A percentile compares a stretch with the other conserved stretches of the same genome.
Conservation (phyloP, 2,888 invertebrate genomes). For the Unio delphinus region DNA sequence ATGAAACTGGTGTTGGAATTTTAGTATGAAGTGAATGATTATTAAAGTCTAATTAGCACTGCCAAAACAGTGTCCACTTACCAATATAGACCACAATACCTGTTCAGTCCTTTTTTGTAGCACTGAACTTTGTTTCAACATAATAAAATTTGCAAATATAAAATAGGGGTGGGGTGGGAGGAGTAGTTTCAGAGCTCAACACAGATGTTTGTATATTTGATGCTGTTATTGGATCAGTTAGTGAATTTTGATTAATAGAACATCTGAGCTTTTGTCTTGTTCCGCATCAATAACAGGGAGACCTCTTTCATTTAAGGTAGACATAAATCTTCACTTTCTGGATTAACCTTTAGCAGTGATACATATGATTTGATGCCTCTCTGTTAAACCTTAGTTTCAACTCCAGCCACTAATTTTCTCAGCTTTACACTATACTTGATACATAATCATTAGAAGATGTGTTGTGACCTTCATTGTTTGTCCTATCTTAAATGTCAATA, state of each 20-base stretch:
- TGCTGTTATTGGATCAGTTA: neutral
- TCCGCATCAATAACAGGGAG: neutral
- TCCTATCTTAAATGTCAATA: no score
- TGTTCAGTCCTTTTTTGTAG: no score
- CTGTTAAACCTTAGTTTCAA: neutral
- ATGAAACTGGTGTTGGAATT: no score
- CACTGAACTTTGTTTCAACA: no score
- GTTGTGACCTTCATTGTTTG: no score
- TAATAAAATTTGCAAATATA: no score
- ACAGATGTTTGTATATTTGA: neutral
- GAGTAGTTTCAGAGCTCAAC: neutral
- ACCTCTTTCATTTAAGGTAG: slow-evolving; percentile 2
- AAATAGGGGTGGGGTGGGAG: neutral
- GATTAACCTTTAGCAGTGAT: slow-evolving; percentile 4
- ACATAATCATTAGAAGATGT: no score
- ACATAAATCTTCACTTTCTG: slow-evolving; percentile 4
- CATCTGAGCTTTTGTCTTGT: neutral
- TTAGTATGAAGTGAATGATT: no score
- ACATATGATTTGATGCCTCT: neutral
- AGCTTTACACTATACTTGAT: neutral
- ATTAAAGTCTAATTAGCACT: no score
- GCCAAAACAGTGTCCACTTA: no score
- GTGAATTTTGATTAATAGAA: slow-evolving; percentile 1
- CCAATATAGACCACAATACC: no score
- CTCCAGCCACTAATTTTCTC: slow-evolving; percentile 6